phyloP scores from a whole-genome alignment of 2,888 invertebrate genomes.

The Dexiosoma caninum region DNA sequence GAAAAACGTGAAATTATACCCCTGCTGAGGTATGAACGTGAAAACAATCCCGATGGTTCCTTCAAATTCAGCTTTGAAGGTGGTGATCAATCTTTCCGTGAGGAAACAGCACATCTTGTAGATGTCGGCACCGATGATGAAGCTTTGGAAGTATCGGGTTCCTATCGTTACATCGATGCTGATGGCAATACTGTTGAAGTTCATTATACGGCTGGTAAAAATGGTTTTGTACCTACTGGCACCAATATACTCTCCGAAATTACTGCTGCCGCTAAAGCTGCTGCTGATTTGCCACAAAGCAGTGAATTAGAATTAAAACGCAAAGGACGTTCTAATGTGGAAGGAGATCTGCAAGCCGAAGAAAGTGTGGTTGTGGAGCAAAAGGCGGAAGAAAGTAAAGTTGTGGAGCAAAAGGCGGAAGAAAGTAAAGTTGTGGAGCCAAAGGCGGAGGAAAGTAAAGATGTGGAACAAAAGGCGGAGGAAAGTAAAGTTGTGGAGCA shows the following conservation, averaged over 20 bases:
- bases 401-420: background rate
- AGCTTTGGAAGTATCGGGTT: conserved; percentile 71
- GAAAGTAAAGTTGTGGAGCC: background rate
- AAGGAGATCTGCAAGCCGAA: conserved; percentile 5
- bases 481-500: background rate
- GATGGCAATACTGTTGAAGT: conserved; percentile 72
- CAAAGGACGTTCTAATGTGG: conserved; percentile 40
- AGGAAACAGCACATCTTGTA: conserved; percentile 68
- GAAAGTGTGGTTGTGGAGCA: background rate
- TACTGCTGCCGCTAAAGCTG: conserved; percentile 70
- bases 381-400: background rate
- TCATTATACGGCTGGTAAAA: conserved; percentile 75
- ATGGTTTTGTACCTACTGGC: conserved; percentile 76
- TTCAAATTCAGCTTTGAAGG: conserved; percentile 73
- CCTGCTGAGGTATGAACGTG: conserved; percentile 69
- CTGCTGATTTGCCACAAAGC: conserved; percentile 70
- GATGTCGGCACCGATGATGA: conserved; percentile 74
- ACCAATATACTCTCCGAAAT: conserved; percentile 73
- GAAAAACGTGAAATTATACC: conserved; percentile 68
- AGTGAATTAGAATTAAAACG: conserved; percentile 38
- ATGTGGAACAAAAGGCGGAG: background rate
- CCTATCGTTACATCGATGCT: conserved; percentile 75
- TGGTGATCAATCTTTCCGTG: conserved; percentile 70
- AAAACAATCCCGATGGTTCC: conserved; percentile 71
- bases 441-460: background rate